These are phyloP conservation scores for Amblyteles armatorius DNA, from an alignment of 2,888 invertebrate species.

Conservation along the genomic window DNA sequence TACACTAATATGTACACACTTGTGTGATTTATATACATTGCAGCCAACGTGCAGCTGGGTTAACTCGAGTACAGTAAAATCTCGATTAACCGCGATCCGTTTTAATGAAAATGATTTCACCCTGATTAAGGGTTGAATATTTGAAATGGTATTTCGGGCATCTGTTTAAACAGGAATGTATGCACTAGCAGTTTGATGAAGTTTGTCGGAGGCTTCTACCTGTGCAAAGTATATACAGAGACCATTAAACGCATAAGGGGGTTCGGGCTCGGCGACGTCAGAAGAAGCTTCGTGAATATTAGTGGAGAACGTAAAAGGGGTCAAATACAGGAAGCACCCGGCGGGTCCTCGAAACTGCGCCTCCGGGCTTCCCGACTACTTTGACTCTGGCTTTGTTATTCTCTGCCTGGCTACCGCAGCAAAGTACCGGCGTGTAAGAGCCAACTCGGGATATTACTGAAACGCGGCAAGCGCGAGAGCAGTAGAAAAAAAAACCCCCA, in stretches of 20 bases:
- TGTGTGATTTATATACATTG: neutral
- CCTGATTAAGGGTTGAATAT: neutral
- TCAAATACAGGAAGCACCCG: conserved; percentile 49
- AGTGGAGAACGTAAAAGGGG: conserved; percentile 45
- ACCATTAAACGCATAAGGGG: conserved; percentile 16
- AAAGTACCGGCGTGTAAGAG: conserved; percentile 47
- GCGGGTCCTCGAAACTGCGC: conserved; percentile 38
- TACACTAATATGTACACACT: neutral
- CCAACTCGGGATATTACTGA: conserved; percentile 7
- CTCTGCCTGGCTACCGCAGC: conserved; percentile 29
- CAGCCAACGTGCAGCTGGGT: neutral
- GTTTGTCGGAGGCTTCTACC: neutral
- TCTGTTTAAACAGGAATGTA: neutral
- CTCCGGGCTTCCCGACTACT: conserved; percentile 52
- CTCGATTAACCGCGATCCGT: neutral
- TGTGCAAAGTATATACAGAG: neutral
- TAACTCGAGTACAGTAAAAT: neutral
- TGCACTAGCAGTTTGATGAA: conserved; percentile 4
- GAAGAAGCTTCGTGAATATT: conserved; percentile 21
- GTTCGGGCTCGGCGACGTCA: conserved; percentile 7
- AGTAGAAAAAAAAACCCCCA: neutral
- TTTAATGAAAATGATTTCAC: neutral
- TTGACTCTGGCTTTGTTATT: conserved; percentile 41
- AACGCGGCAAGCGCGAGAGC: neutral
- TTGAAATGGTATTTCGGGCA: neutral